These are phyloP conservation scores for Panurus biarmicus DNA, from an alignment of 2,113 vertebrate genomes.

Conservation along the genomic window DNA sequence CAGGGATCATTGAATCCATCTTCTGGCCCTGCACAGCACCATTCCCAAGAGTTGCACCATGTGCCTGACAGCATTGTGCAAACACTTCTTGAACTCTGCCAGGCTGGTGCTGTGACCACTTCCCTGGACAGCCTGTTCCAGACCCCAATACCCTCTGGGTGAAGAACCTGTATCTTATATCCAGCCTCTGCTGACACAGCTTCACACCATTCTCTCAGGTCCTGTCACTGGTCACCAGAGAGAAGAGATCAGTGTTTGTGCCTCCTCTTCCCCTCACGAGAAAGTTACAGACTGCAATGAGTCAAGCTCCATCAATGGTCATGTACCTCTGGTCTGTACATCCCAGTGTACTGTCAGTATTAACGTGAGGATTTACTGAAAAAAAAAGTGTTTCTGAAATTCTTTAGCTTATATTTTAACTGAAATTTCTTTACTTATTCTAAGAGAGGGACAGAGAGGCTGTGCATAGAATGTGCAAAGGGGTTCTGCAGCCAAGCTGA, in stretches of 20 bases:
- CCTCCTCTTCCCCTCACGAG: background rate
- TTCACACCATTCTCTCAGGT: rapidly evolving
- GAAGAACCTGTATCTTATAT: background rate
- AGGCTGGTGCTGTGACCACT: background rate
- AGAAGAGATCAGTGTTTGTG: background rate
- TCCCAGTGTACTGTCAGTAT: background rate
- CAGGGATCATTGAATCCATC: background rate
- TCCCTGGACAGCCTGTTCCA: background rate
- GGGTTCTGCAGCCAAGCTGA: background rate
- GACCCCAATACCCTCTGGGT: background rate
- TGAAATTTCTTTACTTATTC: background rate
- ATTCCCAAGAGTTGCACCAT: rapidly evolving
- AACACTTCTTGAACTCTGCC: background rate
- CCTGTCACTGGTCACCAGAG: background rate
- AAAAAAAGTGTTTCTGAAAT: background rate
- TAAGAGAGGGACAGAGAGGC: background rate
- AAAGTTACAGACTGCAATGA: background rate
- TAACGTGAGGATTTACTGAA: background rate
- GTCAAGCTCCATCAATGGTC: background rate
- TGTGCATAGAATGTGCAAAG: background rate
- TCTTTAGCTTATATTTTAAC: background rate
- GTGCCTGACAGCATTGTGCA: background rate
- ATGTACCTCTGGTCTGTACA: background rate
- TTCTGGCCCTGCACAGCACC: background rate
- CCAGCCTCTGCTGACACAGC: background rate